These are phyloP conservation scores for Opisthocomus hoazin DNA, from an alignment of 2,113 vertebrate species.

Conservation along the genomic window DNA sequence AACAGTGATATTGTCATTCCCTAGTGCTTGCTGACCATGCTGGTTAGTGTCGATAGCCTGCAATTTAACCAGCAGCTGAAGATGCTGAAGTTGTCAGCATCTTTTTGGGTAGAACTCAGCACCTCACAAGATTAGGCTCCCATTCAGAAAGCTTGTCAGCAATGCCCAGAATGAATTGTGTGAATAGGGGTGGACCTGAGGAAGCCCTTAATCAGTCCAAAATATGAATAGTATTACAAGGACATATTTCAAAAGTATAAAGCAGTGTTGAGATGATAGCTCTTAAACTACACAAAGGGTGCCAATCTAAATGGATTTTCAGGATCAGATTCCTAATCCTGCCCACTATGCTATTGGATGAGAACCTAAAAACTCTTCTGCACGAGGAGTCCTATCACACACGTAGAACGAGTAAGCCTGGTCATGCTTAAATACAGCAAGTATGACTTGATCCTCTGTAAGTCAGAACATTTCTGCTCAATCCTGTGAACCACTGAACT, in stretches of 20 bases:
- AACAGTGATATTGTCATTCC: neutral
- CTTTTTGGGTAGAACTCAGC: neutral
- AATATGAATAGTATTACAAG: neutral
- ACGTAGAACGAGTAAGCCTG: neutral
- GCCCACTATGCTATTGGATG: neutral
- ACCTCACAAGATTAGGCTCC: neutral
- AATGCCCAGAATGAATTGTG: neutral
- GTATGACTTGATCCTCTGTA: slow-evolving; percentile 10
- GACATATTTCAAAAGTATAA: neutral
- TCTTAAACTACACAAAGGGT: neutral
- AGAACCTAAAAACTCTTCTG: neutral
- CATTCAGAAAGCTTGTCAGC: neutral
- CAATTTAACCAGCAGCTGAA: neutral
- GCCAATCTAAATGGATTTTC: neutral
- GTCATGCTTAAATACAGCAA: slow-evolving; percentile 11
- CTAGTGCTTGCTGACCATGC: neutral
- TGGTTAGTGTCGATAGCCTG: neutral
- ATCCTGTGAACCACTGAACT: slow-evolving; percentile 27
- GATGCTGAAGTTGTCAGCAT: neutral
- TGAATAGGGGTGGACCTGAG: neutral
- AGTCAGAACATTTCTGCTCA: slow-evolving; percentile 17
- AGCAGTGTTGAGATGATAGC: neutral
- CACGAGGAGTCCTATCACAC: neutral
- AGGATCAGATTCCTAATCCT: neutral
- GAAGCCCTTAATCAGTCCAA: neutral